Evolutionary conservation across 2,113 vertebrate genomes (phyloP).

Genomic region (Camelus dromedarius): DNA sequence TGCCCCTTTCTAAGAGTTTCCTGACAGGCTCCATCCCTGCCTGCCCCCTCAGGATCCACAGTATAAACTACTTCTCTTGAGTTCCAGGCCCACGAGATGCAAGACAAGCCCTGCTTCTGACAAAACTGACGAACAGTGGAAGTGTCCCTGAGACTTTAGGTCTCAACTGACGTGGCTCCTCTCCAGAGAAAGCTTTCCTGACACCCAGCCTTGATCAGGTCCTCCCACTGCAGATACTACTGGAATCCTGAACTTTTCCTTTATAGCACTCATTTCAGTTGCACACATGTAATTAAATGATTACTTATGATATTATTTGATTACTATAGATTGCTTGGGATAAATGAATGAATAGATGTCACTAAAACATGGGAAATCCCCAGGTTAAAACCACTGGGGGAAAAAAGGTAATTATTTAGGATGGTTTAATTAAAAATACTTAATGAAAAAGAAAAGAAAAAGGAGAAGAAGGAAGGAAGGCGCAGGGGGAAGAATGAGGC

Average conservation of each 20-base stretch:
- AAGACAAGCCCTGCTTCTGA: not conserved
- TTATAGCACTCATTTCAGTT: not conserved
- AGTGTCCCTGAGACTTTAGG: not conserved
- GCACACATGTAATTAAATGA: not conserved
- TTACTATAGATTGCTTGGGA: not conserved
- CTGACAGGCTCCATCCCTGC: not conserved
- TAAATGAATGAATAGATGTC: not conserved
- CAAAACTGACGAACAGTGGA: not conserved
- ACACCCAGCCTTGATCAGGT: not conserved
- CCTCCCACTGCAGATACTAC: not conserved
- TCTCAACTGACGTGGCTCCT: not conserved
- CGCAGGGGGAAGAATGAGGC: not conserved
- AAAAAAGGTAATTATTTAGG: not conserved
- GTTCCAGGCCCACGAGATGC: not conserved
- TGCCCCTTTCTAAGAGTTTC: not conserved
- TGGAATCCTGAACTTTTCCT: not conserved
- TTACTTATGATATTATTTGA: not conserved
- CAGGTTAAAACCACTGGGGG: not conserved
- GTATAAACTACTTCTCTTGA: not conserved
- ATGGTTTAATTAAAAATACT: not conserved
- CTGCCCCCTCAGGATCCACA: not conserved
- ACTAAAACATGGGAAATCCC: not conserved
- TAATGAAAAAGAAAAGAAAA: not conserved
- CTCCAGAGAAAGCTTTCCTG: not conserved
- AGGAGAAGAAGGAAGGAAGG: fast-evolving